Evolutionary conservation across 1,140 invertebrate species (phyloP).

Genomic region (Colletes latitarsis): DNA sequence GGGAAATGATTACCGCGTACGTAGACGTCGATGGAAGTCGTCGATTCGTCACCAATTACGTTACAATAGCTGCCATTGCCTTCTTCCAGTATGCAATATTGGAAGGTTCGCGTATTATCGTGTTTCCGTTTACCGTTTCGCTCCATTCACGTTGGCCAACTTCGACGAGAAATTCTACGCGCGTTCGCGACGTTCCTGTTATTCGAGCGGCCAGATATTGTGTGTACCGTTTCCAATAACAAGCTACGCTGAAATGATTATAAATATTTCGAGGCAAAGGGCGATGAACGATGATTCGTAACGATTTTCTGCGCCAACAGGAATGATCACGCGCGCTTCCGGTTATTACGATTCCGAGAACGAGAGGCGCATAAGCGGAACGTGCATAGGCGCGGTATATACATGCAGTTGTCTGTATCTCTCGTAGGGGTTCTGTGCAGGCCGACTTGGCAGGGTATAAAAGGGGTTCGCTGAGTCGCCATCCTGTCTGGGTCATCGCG

Average conservation of each 20-base stretch:
- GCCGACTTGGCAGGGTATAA: slow-evolving; percentile 58
- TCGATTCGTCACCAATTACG: too few species aligned
- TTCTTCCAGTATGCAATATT: too few species aligned
- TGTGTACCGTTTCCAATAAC: background rate
- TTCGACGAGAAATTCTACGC: too few species aligned
- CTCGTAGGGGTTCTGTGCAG: slow-evolving; percentile 48
- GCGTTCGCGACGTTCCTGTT: too few species aligned
- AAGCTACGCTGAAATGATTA: background rate
- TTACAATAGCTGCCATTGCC: too few species aligned
- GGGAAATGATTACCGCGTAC: too few species aligned
- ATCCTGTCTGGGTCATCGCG: slow-evolving; percentile 68
- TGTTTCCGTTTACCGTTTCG: too few species aligned
- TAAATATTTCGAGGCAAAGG: slow-evolving; percentile 13
- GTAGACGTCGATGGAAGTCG: too few species aligned
- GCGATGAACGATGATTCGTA: slow-evolving; percentile 13
- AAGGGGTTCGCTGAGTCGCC: slow-evolving; percentile 62
- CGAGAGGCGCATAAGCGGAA: slow-evolving; percentile 36
- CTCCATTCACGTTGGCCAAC: too few species aligned
- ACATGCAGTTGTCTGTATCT: slow-evolving; percentile 30
- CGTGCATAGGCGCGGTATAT: slow-evolving; percentile 12
- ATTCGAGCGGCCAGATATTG: too few species aligned
- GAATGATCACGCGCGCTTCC: slow-evolving; percentile 29
- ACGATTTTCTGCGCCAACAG: slow-evolving; percentile 41
- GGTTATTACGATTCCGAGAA: slow-evolving; percentile 53
- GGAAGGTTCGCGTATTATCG: too few species aligned